Evolutionary conservation across 1,140 invertebrate genomes (phyloP).

Genomic region (Rhopalosiphum maidis): DNA sequence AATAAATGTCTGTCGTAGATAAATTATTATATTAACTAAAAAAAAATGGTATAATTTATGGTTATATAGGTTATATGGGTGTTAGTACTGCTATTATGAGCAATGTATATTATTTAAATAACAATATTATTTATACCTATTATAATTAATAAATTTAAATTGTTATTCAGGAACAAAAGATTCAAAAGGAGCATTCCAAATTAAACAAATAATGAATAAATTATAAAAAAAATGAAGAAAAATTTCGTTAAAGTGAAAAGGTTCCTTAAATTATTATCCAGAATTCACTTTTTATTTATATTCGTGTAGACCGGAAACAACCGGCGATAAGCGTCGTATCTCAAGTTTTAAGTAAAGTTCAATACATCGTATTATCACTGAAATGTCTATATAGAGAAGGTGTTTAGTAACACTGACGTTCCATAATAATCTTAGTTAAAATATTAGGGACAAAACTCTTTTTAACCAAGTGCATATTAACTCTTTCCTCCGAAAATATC

Average conservation of each 20-base stretch:
- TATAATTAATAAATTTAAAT: neutral
- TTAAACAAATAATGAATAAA: neutral
- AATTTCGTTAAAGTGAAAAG: neutral
- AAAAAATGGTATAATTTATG: neutral
- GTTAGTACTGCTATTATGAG: neutral
- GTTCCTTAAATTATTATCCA: neutral
- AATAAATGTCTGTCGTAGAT: conserved; percentile 1
- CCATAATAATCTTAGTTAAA: neutral
- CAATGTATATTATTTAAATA: neutral
- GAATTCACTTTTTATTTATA: neutral
- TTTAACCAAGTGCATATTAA: neutral
- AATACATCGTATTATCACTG: neutral
- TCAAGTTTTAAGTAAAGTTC: neutral
- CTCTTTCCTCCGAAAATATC: neutral
- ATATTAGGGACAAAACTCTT: neutral
- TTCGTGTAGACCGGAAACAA: neutral
- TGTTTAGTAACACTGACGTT: neutral
- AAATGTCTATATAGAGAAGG: neutral
- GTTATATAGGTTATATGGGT: neutral
- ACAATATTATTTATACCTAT: neutral
- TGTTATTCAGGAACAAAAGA: neutral
- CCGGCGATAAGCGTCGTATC: neutral
- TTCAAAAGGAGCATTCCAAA: neutral
- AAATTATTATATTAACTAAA: neutral
- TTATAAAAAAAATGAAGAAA: neutral